Evolutionary conservation across 2,888 invertebrate species (phyloP).

Genomic region (Cerceris ruficornis): DNA sequence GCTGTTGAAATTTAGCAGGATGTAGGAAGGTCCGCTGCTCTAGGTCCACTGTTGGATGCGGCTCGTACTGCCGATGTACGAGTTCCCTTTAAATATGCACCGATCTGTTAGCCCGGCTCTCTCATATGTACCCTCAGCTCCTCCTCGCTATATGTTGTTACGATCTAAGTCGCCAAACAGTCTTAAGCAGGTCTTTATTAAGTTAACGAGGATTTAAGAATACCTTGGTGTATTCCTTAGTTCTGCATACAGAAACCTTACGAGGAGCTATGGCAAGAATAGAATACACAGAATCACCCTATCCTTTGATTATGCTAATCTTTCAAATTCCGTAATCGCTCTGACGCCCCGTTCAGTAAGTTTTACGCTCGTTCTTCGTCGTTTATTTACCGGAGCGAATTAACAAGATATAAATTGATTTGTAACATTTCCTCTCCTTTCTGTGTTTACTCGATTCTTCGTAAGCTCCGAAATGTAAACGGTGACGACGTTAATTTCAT

Average conservation of each 20-base stretch:
- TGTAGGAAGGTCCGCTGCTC: constrained; percentile 63
- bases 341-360: neutral
- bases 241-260: constrained; percentile 77
- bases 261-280: constrained; percentile 67
- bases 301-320: constrained; percentile 41
- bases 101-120: constrained; percentile 54
- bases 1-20: constrained; percentile 66
- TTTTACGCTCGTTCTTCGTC: neutral
- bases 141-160: constrained; percentile 60
- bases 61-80: constrained; percentile 69
- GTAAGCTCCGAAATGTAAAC: too few relatives aligned
- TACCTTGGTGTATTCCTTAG: constrained; percentile 76
- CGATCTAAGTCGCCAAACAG: constrained; percentile 78
- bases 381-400: neutral
- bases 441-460: too few relatives aligned
- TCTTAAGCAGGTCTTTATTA: constrained; percentile 79
- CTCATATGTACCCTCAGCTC: constrained; percentile 73
- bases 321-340: neutral
- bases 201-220: constrained; percentile 79
- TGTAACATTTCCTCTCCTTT: too few relatives aligned
- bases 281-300: constrained; percentile 38
- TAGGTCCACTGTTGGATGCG: constrained; percentile 77
- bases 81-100: constrained; percentile 75
- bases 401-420: too few relatives aligned
- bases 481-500: neutral